These are phyloP conservation scores for Tenebrio molitor DNA, from an alignment of 1,140 invertebrate species.

Conservation along the genomic window DNA sequence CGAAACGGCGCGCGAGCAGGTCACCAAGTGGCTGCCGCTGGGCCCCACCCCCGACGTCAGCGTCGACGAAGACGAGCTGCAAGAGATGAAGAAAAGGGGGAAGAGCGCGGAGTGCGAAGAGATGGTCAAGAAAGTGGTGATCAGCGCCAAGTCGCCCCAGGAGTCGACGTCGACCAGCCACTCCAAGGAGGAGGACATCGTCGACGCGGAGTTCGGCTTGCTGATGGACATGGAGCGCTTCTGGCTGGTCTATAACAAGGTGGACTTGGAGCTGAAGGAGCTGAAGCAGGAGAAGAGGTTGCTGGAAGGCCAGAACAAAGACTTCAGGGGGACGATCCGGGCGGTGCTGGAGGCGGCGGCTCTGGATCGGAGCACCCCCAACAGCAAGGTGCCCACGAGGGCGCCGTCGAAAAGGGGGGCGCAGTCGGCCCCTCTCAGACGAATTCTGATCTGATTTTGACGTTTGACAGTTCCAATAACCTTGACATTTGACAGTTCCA, in stretches of 20 bases:
- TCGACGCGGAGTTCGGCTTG: slow-evolving; percentile 39
- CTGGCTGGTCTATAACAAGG: slow-evolving; percentile 60
- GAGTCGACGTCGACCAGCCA: neutral
- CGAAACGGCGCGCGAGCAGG: slow-evolving; percentile 60
- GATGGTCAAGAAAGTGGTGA: slow-evolving; percentile 35
- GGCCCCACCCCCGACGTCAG: neutral
- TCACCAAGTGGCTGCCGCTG: slow-evolving; percentile 51
- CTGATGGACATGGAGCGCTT: slow-evolving; percentile 58
- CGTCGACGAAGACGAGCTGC: slow-evolving; percentile 14
- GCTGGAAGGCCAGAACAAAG: slow-evolving; percentile 58
- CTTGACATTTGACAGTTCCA: no score
- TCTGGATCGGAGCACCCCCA: slow-evolving; percentile 49
- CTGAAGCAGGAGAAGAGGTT: slow-evolving; percentile 56
- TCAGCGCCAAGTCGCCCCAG: slow-evolving; percentile 8
- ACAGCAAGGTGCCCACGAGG: slow-evolving; percentile 50
- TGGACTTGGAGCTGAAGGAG: slow-evolving; percentile 55
- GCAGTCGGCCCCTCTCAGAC: slow-evolving; percentile 52
- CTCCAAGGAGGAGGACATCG: neutral
- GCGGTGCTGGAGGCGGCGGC: slow-evolving; percentile 59
- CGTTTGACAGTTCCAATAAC: no score
- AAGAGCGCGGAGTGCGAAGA: slow-evolving; percentile 24
- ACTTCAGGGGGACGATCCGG: slow-evolving; percentile 57
- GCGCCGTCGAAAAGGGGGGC: slow-evolving; percentile 48
- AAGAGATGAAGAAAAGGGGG: slow-evolving; percentile 21
- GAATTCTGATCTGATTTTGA: slow-evolving; percentile 44